A percentile compares a stretch with the other conserved stretches of the same genome.
phyloP scores from a whole-genome alignment of 2,888 invertebrate species.

The Mantis religiosa region DNA sequence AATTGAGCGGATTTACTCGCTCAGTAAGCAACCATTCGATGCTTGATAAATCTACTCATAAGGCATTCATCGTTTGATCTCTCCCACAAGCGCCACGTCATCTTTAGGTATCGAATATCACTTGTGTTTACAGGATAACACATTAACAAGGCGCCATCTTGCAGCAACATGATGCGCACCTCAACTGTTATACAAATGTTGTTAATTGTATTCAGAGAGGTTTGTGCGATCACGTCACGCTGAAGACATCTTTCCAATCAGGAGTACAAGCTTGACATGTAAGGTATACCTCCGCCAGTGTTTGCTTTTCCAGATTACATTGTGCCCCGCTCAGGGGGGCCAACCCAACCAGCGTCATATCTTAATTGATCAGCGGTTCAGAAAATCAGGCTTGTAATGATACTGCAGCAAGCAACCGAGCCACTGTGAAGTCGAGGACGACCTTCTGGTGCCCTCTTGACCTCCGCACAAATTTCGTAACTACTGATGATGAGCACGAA shows the following conservation, averaged over 20 bases:
- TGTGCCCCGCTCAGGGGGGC: neutral
- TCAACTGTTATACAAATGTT: neutral
- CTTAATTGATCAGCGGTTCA: slow-evolving; percentile 7
- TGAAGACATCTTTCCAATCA: neutral
- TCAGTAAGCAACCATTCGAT: too few species aligned
- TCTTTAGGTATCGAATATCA: neutral
- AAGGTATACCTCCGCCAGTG: neutral
- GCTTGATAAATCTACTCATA: neutral
- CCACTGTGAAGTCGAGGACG: neutral
- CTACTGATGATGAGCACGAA: neutral
- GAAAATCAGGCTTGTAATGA: slow-evolving; percentile 10
- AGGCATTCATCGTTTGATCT: neutral
- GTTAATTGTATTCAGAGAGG: neutral
- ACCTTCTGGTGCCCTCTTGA: neutral
- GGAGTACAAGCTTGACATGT: neutral
- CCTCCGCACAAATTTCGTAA: neutral
- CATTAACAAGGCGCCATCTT: neutral
- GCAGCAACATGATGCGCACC: neutral
- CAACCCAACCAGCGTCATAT: neutral
- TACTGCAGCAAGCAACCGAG: neutral
- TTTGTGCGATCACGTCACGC: neutral
- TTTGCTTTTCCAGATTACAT: neutral
- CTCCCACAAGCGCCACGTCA: neutral
- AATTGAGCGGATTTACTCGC: too few species aligned
- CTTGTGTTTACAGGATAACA: neutral